Evolutionary conservation across 2,888 invertebrate species (phyloP), one percentile per base, ranked within the genome.

Genomic region (Acanthosepion esculentum): DNA sequence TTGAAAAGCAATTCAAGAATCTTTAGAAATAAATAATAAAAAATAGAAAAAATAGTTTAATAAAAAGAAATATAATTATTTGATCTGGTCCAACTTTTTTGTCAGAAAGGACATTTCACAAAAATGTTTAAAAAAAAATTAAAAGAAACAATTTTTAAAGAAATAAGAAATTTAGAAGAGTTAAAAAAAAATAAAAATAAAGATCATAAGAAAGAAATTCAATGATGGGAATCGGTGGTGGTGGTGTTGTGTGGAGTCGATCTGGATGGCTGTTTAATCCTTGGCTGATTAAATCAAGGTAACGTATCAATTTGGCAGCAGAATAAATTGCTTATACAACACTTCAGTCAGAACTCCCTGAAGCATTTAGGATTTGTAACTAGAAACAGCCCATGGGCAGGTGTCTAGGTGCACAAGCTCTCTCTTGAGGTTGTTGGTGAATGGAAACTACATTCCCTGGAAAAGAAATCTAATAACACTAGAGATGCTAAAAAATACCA

Each of bases 201-300:
- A 78, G 18, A n/a, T n/a, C n/a, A n/a, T 2, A 78, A 33, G n/a
- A 78, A 8, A 78, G 20, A 78, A n/a, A n/a, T n/a, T 78, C 78
- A n/a, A 78, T 78, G n/a, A 15, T 78, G n/a, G n/a, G 15, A 78
- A 78, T n/a, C 12, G 18, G 78, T 12, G 78, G 78, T 64, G n/a
- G 78, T 78, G 10, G 2, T 12, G 4, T 20, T n/a, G n/a, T n/a
- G 33, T 29, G n/a, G 55, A 20, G 4, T n/a, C n/a, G n/a, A 33
- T 8, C 18, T n/a, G n/a, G n/a, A 33, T 23, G n/a, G 18, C 33
- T n/a, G n/a, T 78, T 78, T 78, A 33, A 78, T 78, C 78, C n/a
- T 78, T 78, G n/a, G 78, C n/a, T 78, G 78, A 78, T 78, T 78
- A 78, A 78, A 78, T 78, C 78, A 78, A n/a, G n/a, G 78, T 78